Evolutionary conservation across 2,888 invertebrate genomes (phyloP).

Genomic region (Clepsis dumicolana): DNA sequence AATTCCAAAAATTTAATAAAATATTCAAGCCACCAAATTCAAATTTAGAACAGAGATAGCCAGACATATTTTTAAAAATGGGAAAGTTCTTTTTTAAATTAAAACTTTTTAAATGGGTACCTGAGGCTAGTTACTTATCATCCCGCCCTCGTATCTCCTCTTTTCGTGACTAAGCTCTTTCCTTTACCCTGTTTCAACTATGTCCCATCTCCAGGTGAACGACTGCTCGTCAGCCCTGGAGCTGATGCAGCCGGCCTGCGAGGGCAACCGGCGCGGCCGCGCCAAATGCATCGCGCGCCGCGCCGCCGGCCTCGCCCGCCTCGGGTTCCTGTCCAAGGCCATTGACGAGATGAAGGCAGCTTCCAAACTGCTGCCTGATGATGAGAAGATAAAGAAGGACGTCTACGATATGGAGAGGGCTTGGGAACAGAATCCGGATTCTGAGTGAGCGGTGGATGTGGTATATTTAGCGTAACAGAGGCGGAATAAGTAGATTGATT

Average conservation of each 20-base stretch:
- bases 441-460: slow-evolving; percentile 62
- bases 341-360: slow-evolving; percentile 92
- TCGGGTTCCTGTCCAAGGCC: slow-evolving; percentile 90
- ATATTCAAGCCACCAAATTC: too few relatives aligned
- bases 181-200: neutral
- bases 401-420: slow-evolving; percentile 91
- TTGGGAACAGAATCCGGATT: slow-evolving; percentile 91
- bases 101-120: too few relatives aligned
- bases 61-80: too few relatives aligned
- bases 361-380: slow-evolving; percentile 87
- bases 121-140: too few relatives aligned
- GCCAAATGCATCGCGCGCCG: slow-evolving; percentile 91
- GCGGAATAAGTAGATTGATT: too few relatives aligned
- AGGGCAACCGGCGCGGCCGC: slow-evolving; percentile 89
- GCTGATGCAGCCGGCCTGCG: slow-evolving; percentile 90
- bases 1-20: too few relatives aligned
- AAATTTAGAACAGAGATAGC: too few relatives aligned
- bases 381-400: slow-evolving; percentile 87
- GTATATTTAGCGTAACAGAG: too few relatives aligned
- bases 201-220: slow-evolving; percentile 64
- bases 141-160: too few relatives aligned
- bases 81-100: too few relatives aligned
- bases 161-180: too few relatives aligned
- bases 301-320: slow-evolving; percentile 90
- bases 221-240: slow-evolving; percentile 90